phyloP scores from a whole-genome alignment of 1,140 invertebrate species.

The Pogonomyrmex barbatus region DNA sequence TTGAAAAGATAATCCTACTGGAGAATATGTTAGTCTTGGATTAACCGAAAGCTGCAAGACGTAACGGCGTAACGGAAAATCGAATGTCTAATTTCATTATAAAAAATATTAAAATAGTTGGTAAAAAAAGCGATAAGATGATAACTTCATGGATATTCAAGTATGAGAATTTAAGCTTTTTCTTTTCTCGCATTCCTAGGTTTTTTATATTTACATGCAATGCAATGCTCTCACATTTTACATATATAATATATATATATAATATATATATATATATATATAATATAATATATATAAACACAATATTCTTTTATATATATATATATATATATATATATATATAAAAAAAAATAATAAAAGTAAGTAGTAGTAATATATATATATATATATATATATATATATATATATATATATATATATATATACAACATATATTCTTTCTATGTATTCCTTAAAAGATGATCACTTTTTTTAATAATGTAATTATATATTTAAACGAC shows the following conservation, averaged over 20 bases:
- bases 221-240: not conserved
- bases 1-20: constrained; percentile 34
- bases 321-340: too few species aligned
- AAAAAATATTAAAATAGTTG: constrained; percentile 10
- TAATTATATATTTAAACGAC: not conserved
- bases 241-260: constrained; percentile 8
- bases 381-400: too few species aligned
- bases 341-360: too few species aligned
- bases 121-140: constrained; percentile 30
- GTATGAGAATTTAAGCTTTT: constrained; percentile 1
- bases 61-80: not conserved
- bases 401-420: too few species aligned
- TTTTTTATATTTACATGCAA: constrained; percentile 5
- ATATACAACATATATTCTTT: too few species aligned
- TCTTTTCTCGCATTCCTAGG: constrained; percentile 1
- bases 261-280: too few species aligned
- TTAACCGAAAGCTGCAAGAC: constrained; percentile 20
- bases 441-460: not conserved
- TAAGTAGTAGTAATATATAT: too few species aligned
- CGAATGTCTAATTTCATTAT: constrained; percentile 9
- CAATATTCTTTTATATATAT: too few species aligned
- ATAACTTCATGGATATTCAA: constrained; percentile 25
- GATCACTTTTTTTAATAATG: constrained; percentile 6
- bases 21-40: constrained; percentile 11
- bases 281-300: too few species aligned